Conservation (phyloP, 1,140 invertebrate genomes). For the Ditylenchus dipsaci region DNA sequence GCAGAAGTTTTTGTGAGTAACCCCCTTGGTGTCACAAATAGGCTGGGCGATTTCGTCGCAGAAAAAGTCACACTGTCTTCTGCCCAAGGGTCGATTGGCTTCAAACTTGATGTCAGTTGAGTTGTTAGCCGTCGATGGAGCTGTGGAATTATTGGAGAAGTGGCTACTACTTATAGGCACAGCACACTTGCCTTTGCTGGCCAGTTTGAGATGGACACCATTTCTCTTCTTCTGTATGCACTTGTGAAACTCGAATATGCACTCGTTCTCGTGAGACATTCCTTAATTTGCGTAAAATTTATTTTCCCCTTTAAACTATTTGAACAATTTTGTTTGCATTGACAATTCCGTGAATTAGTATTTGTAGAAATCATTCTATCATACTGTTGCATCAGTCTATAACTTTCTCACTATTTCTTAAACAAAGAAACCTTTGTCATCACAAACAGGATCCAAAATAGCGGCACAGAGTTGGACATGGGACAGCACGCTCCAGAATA, state of each 20-base stretch:
- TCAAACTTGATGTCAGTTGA: background rate
- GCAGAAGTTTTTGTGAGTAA: conserved; percentile 33
- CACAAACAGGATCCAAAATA: conserved; percentile 34
- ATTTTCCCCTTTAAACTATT: conserved; percentile 1
- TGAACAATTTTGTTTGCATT: background rate
- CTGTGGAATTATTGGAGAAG: background rate
- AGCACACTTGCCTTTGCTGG: conserved; percentile 7
- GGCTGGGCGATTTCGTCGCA: conserved; percentile 38
- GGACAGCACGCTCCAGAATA: conserved; percentile 39
- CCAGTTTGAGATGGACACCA: background rate
- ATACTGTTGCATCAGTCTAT: too few relatives aligned
- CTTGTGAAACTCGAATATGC: conserved; percentile 28
- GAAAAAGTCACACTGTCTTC: conserved; percentile 22
- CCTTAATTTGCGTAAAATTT: conserved; percentile 14
- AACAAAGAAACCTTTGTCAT: conserved; percentile 28
- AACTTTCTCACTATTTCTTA: background rate
- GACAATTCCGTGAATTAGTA: background rate
- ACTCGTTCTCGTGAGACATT: conserved; percentile 27
- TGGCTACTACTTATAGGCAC: too few relatives aligned
- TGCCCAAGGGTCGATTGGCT: background rate
- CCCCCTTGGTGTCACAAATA: conserved; percentile 39
- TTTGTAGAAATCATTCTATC: background rate
- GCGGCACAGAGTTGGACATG: conserved; percentile 22
- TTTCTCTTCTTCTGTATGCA: conserved; percentile 5
- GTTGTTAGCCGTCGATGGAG: background rate